Evolutionary conservation across 1,140 invertebrate species (phyloP).

Genomic region (Caenorhabditis briggsae): DNA sequence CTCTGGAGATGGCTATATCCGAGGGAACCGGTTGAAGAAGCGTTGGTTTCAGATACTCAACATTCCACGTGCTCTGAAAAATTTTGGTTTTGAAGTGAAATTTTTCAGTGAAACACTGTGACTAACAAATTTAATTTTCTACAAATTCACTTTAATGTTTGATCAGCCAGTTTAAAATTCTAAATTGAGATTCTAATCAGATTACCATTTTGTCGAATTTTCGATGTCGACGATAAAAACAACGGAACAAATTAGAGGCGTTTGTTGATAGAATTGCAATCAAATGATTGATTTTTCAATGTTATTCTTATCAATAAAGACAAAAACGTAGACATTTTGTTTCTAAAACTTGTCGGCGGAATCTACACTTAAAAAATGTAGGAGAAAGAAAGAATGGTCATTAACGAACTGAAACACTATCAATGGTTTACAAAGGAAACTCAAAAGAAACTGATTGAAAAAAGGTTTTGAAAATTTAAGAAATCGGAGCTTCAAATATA

Average conservation of each 20-base stretch:
- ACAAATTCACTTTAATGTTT: neutral
- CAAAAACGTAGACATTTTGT: neutral
- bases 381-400: neutral
- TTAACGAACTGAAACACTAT: too few species aligned
- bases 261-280: neutral
- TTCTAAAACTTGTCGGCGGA: constrained; percentile 8
- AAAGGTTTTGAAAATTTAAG: too few species aligned
- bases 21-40: constrained; percentile 70
- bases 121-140: too few species aligned
- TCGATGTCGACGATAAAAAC: neutral
- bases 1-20: constrained; percentile 74
- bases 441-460: too few species aligned
- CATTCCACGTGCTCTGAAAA: constrained; percentile 60
- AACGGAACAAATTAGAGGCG: neutral
- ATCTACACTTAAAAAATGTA: neutral
- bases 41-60: constrained; percentile 62
- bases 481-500: too few species aligned
- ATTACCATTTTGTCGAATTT: constrained; percentile 46
- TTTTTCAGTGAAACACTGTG: too few species aligned
- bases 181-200: neutral
- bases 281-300: constrained; percentile 15
- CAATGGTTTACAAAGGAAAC: too few species aligned
- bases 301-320: constrained; percentile 13
- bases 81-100: too few species aligned
- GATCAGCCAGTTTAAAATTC: too few species aligned